Evolutionary conservation across 92 coral and sea anemone genomes (phyloP), one percentile per base, ranked within the genome.

Genomic region (Anthopleura xanthogrammica): DNA sequence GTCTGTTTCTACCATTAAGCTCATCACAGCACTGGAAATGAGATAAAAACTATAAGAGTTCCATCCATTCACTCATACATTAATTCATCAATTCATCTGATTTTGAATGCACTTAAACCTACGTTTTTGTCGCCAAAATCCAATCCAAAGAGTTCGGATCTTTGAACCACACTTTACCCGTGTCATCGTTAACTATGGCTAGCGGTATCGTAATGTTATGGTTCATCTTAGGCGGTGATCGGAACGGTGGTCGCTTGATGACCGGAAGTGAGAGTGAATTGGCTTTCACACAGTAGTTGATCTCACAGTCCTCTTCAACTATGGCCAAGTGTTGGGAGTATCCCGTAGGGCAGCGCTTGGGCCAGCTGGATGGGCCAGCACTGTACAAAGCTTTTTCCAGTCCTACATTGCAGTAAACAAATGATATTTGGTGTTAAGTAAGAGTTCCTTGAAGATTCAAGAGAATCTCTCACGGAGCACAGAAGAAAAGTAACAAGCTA

Each of bases 211-310:
- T 86, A 80, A 83, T 88, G 84, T 92, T 94, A 72, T 81, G 54
- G 84, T 90, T 87, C 78, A 80, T 86, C 62, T 78, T 87, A 19
- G 98, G 98, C 36, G 84, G 78, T 2, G 77, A 41, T 64, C 70
- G 86, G 91, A 88, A 95, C n/a, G 98, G 98, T 29, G 98, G 98
- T 88, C 98, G 87, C 70, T 79, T 93, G 80, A 95, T 85, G 14
- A 82, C 46, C 19, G 98, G 95, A 29, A 95, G 85, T 77, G 91
- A 80, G 80, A 93, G 83, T 16, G 82, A 73, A 80, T 93, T 89
- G 41, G 95, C 76, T 72, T 89, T 93, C 43, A 90, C 91, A 56
- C 98, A 95, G 76, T 76, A 95, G 83, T 87, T 88, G 71, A 95
- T 95, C 87, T 93, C 98, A 83, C 98, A 95, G 75, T 93, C 89